Percentiles rank a stretch among this genome's conserved stretches.
Conservation (phyloP, 2,113 vertebrate genomes). For the Labeo rohita region DNA sequence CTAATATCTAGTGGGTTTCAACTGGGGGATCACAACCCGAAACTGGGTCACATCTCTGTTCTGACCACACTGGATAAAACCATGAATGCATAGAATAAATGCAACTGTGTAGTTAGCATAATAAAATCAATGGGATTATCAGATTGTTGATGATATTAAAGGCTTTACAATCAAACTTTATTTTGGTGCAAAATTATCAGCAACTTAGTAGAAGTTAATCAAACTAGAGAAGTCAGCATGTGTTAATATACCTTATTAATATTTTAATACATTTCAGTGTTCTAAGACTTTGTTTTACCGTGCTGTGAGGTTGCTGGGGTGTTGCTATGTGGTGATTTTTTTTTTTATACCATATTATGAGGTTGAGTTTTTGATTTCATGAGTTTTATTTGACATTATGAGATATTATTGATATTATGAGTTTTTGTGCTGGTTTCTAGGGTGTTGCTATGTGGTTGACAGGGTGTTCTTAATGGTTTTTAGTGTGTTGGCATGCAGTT, state of each 20-base stretch:
- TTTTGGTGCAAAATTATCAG: not conserved
- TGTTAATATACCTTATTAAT: not conserved
- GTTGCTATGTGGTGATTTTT: too few species aligned
- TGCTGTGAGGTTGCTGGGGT: too few species aligned
- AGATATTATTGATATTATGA: too few species aligned
- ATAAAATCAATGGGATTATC: not conserved
- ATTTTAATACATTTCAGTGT: not conserved
- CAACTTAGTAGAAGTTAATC: not conserved
- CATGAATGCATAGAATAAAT: not conserved
- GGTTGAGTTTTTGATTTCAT: too few species aligned
- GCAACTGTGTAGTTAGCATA: not conserved
- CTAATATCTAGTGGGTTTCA: not conserved
- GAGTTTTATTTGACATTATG: too few species aligned
- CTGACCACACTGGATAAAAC: not conserved
- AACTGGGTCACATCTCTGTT: constrained; percentile 1
- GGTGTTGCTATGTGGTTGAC: too few species aligned
- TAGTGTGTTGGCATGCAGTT: too few species aligned
- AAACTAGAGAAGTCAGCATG: not conserved
- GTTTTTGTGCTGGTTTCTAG: too few species aligned
- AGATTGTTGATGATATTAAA: not conserved
- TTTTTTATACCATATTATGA: too few species aligned
- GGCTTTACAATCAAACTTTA: not conserved
- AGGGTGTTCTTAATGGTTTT: too few species aligned
- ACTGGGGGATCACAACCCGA: not conserved
- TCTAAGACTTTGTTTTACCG: not conserved